These are phyloP conservation scores for Rhea americana DNA, from an alignment of 2,113 vertebrate species.

Conservation along the genomic window DNA sequence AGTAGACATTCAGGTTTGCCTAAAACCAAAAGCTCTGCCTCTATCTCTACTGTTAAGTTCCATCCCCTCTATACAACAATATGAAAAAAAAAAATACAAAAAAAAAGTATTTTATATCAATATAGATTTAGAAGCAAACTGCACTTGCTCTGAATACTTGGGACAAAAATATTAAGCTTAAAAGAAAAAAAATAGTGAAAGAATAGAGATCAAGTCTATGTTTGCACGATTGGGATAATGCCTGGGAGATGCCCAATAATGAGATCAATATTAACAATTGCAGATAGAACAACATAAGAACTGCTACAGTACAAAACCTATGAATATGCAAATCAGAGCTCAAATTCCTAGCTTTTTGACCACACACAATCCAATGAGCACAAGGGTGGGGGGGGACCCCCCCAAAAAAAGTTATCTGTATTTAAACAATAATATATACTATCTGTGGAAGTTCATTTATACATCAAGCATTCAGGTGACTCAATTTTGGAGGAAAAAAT, in stretches of 20 bases:
- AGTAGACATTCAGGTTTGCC: background rate
- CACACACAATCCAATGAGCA: background rate
- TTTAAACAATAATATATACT: no score
- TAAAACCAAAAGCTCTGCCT: background rate
- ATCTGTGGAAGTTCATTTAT: no score
- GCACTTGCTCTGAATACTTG: background rate
- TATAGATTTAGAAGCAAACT: background rate
- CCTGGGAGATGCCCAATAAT: background rate
- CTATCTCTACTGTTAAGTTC: background rate
- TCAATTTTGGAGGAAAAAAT: background rate
- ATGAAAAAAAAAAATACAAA: background rate
- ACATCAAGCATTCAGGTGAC: no score
- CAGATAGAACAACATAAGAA: background rate
- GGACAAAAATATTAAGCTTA: background rate
- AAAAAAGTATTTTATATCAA: background rate
- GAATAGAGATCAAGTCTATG: background rate
- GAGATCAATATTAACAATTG: background rate
- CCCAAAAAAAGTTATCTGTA: no score
- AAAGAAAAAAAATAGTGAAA: background rate
- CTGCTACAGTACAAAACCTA: background rate
- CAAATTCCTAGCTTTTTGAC: constrained; percentile 1
- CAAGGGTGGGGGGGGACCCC: no score
- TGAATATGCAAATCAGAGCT: background rate
- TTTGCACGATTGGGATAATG: background rate
- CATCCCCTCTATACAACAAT: background rate